Base-by-base conservation (phyloP, 2,113 vertebrate species). In the Amia ocellicauda region DNA sequence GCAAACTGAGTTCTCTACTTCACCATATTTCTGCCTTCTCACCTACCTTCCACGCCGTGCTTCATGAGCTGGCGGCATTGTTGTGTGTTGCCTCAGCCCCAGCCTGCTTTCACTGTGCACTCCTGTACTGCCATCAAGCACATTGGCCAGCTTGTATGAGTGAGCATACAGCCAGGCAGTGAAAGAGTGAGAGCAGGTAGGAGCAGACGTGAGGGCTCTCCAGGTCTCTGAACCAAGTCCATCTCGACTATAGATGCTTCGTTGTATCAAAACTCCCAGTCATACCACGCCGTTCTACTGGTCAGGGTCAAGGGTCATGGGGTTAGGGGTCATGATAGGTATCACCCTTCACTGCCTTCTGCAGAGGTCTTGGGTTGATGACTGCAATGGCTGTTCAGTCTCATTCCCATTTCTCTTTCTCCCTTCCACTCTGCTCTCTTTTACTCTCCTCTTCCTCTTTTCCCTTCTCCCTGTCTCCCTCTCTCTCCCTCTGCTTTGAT, bases 151-250 rank as follows among this genome's bases (percentile, higher is more conserved):
- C 58, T 62, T 62, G 53, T 61, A 43, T 70, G 55, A n/a, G 16
- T 16, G 16, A 27, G 24, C 5, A 28, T 14, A 40, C 24, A n/a
- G n/a, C n/a, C n/a, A n/a, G n/a, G n/a, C n/a, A n/a, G n/a, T n/a
- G n/a, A n/a, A n/a, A n/a, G n/a, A n/a, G n/a, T 56, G 7, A 36
- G 31, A 36, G 31, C 31, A 36, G 31, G 31, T 16, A 51, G 29
- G 42, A 7, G 31, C 9, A 22, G 41, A 54, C 66, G n/a, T n/a
- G n/a, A 36, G 64, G 68, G 58, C 20, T 66, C 36, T 66, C 36
- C 52, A 82, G 85, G 83, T 87, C 77, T 87, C 89, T 90, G 89
- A 85, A 91, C 90, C 93, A 94, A 94, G 91, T 93, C 90, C 91
- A 91, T 89, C 84, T 83, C 80, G 83, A 81, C 79, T 89, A 91